A percentile compares a stretch with the other conserved stretches of the same genome.
Evolutionary conservation across 2,888 invertebrate genomes (phyloP).

Genomic region (Nephrotoma guestfalica): DNA sequence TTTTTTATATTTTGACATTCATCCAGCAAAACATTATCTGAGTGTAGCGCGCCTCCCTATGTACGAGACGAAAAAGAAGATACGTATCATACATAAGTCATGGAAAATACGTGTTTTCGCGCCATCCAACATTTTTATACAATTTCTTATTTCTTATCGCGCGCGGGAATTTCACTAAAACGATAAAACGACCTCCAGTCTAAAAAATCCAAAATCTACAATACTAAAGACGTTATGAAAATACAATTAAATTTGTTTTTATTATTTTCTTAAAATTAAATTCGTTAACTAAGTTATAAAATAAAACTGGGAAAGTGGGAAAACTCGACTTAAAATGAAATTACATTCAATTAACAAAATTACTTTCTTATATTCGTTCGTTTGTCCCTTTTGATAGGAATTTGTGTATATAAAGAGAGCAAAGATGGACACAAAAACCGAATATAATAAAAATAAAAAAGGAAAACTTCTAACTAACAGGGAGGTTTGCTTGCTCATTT

Average conservation of each 20-base stretch:
- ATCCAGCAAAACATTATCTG: background rate
- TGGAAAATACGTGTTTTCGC: background rate
- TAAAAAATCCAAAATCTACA: background rate
- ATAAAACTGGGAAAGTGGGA: background rate
- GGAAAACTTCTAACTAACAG: too few relatives aligned
- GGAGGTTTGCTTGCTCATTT: too few relatives aligned
- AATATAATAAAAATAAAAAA: background rate
- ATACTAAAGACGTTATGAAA: background rate
- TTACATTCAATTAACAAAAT: background rate
- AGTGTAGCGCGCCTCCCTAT: background rate
- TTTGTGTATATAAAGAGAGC: background rate
- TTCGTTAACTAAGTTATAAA: background rate
- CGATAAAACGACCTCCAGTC: background rate
- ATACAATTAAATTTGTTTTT: background rate
- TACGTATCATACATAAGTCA: background rate
- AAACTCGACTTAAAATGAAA: background rate
- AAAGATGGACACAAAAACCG: background rate
- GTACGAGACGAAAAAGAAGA: background rate
- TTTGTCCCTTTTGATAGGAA: background rate
- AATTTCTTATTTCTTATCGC: background rate
- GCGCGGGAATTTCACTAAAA: background rate
- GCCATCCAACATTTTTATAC: background rate
- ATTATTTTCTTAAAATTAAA: background rate
- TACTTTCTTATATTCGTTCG: background rate
- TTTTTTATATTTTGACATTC: background rate